Conservation (phyloP, 2,113 vertebrate species). For the Sciurus niger region DNA sequence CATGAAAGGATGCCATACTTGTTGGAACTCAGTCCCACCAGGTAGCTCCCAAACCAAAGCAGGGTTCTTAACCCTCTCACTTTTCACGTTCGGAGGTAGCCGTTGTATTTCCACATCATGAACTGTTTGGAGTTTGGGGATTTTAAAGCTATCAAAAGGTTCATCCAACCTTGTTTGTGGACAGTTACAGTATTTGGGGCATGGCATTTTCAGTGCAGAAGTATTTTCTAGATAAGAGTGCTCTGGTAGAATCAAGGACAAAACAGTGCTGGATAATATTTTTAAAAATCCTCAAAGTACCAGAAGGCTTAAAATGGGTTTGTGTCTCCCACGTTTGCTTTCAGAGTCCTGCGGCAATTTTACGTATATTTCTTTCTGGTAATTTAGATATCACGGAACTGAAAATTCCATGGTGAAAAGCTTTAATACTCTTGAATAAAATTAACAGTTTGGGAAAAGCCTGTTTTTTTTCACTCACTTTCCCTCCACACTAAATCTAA, state of each 20-base stretch:
- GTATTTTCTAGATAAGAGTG: constrained; percentile 52
- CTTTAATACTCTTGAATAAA: constrained; percentile 72
- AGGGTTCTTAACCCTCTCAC: neutral
- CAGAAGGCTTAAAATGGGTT: neutral
- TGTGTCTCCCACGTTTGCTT: constrained; percentile 65
- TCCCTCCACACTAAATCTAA: neutral
- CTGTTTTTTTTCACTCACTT: constrained; percentile 48
- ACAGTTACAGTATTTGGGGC: neutral
- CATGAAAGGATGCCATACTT: neutral
- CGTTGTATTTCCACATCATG: neutral
- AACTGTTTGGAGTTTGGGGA: neutral
- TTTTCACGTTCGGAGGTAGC: neutral
- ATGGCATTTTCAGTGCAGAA: neutral
- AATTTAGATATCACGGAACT: constrained; percentile 68
- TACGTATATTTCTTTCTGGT: constrained; percentile 63
- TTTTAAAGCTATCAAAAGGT: constrained; percentile 52
- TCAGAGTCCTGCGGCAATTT: constrained; percentile 37
- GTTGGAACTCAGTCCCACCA: neutral
- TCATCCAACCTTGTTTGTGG: neutral
- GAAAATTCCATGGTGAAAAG: constrained; percentile 22
- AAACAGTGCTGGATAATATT: constrained; percentile 51
- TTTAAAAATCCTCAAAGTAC: constrained; percentile 60
- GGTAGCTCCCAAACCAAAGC: neutral
- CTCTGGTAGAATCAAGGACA: constrained; percentile 3
- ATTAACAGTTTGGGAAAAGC: constrained; percentile 37